Base-by-base conservation (phyloP, 2,797 vertebrate species). In the Meda fulgida region DNA sequence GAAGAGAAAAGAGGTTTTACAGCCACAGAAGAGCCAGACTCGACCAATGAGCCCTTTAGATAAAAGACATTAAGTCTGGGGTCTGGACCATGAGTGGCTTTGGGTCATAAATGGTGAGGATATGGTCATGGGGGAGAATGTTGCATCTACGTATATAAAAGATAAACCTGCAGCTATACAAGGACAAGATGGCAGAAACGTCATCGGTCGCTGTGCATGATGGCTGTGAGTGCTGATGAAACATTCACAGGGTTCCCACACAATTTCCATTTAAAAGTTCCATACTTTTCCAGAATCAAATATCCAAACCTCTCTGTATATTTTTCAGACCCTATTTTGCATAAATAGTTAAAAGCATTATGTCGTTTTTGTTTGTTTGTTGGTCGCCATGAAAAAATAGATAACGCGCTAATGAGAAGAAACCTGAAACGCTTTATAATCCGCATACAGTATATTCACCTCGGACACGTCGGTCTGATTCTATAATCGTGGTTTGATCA, bases 31-130 rank as follows among this genome's bases (percentile, higher is more conserved):
- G 82, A 87, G 84, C 48, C 86, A 78, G 71, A 85, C 60, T 87
- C 80, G 88, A 73, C 71, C 81, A 84, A 67, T 83, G 36, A 85
- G 88, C 89, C 91, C 88, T 78, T 38, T 46, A 89, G 90, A 91
- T 91, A 88, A 91, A 91, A 90, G 84, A 87, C 89, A 90, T 84
- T 80, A 86, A 76, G 87, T 85, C 86, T 86, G 81, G 75, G 86
- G 78, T 89, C 90, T 91, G 83, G 85, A 67, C 18, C 86, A 69
- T 84, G 84, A 81, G 83, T 85, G 90, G 88, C 89, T 89, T 86
- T 80, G 81, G 88, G 78, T 84, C 80, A 86, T 92, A 67, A 48
- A 91, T 67, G 58, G 67, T 51, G 48, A 67, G 48, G 38, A 83
- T 7, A 36, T 26, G 58, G 55, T 84, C 51, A 18, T 63, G 55